These are phyloP conservation scores for Cassiopea xamachana DNA, from an alignment of 30 jellyfish, hydroid and myxozoan species.

Conservation along the genomic window DNA sequence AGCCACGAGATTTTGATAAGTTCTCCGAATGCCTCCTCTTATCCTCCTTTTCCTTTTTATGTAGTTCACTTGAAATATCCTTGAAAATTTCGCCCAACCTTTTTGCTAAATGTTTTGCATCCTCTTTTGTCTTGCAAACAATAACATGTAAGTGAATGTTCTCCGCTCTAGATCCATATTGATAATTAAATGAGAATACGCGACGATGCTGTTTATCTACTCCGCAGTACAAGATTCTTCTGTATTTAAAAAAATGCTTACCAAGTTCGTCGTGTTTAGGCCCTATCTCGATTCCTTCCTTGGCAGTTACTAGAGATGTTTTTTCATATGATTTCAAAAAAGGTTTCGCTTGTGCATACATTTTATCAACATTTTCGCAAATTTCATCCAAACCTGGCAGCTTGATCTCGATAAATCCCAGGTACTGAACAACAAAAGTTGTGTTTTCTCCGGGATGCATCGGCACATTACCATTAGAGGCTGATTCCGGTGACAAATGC, in stretches of 20 bases:
- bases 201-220: slow-evolving; percentile 93
- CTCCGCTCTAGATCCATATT: slow-evolving; percentile 91
- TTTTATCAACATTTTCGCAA: slow-evolving; percentile 82
- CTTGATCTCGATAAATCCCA: slow-evolving; percentile 85
- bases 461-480: slow-evolving; percentile 57
- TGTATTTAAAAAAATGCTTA: slow-evolving; percentile 71
- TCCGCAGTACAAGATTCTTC: slow-evolving; percentile 93
- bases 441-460: slow-evolving; percentile 31
- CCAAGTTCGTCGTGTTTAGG: slow-evolving; percentile 63
- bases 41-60: slow-evolving; percentile 84
- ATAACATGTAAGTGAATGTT: slow-evolving; percentile 87
- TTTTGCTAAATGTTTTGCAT: slow-evolving; percentile 87
- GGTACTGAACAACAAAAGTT: slow-evolving; percentile 67
- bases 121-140: slow-evolving; percentile 89
- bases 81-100: slow-evolving; percentile 78
- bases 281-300: slow-evolving; percentile 89
- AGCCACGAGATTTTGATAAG: slow-evolving; percentile 74
- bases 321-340: slow-evolving; percentile 73
- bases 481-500: neutral
- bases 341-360: slow-evolving; percentile 86
- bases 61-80: slow-evolving; percentile 80
- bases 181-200: slow-evolving; percentile 91
- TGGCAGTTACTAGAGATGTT: slow-evolving; percentile 42
- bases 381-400: slow-evolving; percentile 93
- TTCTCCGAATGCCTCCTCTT: slow-evolving; percentile 81